Conservation (phyloP, 2,113 vertebrate species). For the Mystacornis crossleyi region DNA sequence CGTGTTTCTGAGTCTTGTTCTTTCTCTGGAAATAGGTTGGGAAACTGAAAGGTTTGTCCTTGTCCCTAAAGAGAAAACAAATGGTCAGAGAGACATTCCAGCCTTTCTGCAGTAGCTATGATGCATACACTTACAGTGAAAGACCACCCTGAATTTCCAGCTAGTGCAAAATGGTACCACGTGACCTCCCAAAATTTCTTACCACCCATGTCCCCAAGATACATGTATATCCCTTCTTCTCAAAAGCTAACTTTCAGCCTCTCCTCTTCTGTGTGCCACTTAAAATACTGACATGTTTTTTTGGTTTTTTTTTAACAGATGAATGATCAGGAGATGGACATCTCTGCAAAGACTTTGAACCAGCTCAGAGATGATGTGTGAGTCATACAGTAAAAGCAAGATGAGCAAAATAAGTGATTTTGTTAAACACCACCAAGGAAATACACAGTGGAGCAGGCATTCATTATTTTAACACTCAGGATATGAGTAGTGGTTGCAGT, state of each 20-base stretch:
- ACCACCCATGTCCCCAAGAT: background rate
- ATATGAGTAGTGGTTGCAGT: background rate
- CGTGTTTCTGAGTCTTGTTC: slow-evolving; percentile 51
- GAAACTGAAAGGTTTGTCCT: slow-evolving; percentile 91
- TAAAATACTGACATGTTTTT: background rate
- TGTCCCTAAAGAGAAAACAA: slow-evolving; percentile 80
- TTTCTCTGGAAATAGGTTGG: slow-evolving; percentile 88
- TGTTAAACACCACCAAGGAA: background rate
- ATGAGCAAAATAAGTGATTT: background rate
- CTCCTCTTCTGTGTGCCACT: background rate
- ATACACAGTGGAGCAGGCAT: background rate
- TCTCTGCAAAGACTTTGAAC: background rate
- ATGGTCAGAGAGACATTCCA: slow-evolving; percentile 45
- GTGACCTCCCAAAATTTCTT: background rate
- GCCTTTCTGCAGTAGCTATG: slow-evolving; percentile 1
- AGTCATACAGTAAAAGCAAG: background rate
- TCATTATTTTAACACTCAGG: background rate
- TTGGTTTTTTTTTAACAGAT: background rate
- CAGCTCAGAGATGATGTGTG: background rate
- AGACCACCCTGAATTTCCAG: slow-evolving; percentile 22
- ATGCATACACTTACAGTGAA: background rate
- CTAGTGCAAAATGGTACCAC: background rate
- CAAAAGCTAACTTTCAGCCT: background rate
- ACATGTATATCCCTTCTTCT: background rate
- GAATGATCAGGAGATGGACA: background rate